Evolutionary conservation across 2,797 vertebrate genomes (phyloP).

Genomic region (Galaxias olidus): DNA sequence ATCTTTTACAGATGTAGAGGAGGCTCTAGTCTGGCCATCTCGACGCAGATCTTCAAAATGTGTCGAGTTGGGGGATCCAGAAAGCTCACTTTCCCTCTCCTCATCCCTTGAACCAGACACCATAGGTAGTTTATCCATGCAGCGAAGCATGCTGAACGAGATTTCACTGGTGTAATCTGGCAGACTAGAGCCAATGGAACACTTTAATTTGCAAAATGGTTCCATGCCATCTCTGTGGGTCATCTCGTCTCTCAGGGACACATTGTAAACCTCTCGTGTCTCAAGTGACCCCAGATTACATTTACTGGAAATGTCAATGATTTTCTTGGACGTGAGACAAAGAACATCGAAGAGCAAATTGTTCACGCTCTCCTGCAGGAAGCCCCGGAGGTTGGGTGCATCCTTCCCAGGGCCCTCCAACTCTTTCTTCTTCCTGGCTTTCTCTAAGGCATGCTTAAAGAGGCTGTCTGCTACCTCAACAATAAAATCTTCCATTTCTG

Average conservation of each 20-base stretch:
- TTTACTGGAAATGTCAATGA: slow-evolving; percentile 74
- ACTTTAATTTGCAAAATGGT: slow-evolving; percentile 50
- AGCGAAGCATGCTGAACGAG: slow-evolving; percentile 35
- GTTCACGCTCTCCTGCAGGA: slow-evolving; percentile 83
- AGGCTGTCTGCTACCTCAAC: slow-evolving; percentile 86
- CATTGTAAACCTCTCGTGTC: slow-evolving; percentile 52
- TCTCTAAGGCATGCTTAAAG: slow-evolving; percentile 86
- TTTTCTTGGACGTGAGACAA: slow-evolving; percentile 87
- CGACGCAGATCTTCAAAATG: slow-evolving; percentile 63
- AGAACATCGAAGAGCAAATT: slow-evolving; percentile 86
- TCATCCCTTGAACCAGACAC: slow-evolving; percentile 51
- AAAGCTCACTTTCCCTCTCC: slow-evolving; percentile 52
- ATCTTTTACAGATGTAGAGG: slow-evolving; percentile 59
- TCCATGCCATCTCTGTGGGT: slow-evolving; percentile 59
- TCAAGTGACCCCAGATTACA: slow-evolving; percentile 66
- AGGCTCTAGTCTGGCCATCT: slow-evolving; percentile 55
- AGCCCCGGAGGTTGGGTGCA: slow-evolving; percentile 64
- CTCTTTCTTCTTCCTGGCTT: slow-evolving; percentile 80
- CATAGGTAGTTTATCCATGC: slow-evolving; percentile 53
- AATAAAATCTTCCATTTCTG: slow-evolving; percentile 80
- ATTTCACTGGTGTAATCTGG: slow-evolving; percentile 48
- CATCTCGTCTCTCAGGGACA: slow-evolving; percentile 46
- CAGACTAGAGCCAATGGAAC: slow-evolving; percentile 51
- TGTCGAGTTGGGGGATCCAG: slow-evolving; percentile 20
- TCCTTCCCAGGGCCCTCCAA: slow-evolving; percentile 66